Base-by-base conservation (phyloP, 2,888 invertebrate genomes). In the Sussaba pulchella region DNA sequence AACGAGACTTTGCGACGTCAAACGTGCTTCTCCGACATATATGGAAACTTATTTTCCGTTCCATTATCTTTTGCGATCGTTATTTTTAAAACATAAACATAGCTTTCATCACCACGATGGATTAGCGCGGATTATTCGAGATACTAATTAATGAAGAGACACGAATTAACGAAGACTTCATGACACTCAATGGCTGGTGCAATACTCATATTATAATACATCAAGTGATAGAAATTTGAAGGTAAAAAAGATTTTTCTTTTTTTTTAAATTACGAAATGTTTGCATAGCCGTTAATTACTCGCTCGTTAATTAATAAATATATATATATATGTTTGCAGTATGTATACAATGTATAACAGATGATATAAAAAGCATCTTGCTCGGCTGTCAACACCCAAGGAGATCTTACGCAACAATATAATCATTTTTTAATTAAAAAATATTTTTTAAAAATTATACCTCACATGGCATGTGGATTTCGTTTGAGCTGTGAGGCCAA, bases 401-500 rank as follows among this genome's bases (percentile, higher is more conserved):
- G 82, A 85, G 74, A 84, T 79, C 78, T 85, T 66, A 84, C 81
- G 72, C 72, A 71, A 70, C 66, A 66, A 70, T 74, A 54, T 74
- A 61, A 63, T 36, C 24, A 64, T 71, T 59, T 5, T 57, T 9
- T 31, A 4, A 43, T 59, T 64, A 54, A 41, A 43, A 26, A 43
- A 39, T 57, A 45, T 69, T 31, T 67, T 14, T 39, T 59, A 26
- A 21, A 14, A 39, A 50, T 82, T 66, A 79, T 83, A 85, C 85
- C 85, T 87, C 87, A 88, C 87, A 87, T 87, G 87, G 86, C 88
- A 88, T 87, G 90, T 91, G 91, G 91, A 89, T 87, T 82, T 87
- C 78, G 84, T 87, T 77, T 85, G 89, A 86, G 88, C 91, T 91
- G 91, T 89, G 91, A 92, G 91, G 89, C 89, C 88, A 91, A 86